A percentile compares a stretch with the other conserved stretches of the same genome.
Conservation (phyloP, 1,140 invertebrate genomes). For the Galleria mellonella region DNA sequence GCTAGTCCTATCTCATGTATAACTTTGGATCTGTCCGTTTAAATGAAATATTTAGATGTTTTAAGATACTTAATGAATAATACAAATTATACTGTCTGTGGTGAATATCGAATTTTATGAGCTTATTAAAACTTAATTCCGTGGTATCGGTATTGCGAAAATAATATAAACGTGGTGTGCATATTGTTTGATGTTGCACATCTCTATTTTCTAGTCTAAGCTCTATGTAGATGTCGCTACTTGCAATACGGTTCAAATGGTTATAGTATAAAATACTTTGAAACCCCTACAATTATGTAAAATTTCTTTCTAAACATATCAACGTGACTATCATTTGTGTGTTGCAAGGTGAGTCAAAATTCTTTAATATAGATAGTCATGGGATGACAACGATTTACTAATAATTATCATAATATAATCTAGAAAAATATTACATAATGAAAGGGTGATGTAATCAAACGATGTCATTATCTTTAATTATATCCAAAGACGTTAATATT, state of each 20-base stretch:
- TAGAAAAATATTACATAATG: no score
- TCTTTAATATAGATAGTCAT: no score
- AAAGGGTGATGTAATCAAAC: no score
- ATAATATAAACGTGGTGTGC: slow-evolving; percentile 25
- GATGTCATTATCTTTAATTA: no score
- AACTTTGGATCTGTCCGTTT: slow-evolving; percentile 61
- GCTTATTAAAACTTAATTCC: slow-evolving; percentile 69
- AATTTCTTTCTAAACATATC: no score
- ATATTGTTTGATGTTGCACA: slow-evolving; percentile 42
- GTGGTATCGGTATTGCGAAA: slow-evolving; percentile 37
- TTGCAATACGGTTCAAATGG: no score
- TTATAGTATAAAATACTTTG: no score
- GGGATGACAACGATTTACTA: no score
- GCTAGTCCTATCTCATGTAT: slow-evolving; percentile 56
- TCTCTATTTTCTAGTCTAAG: slow-evolving; percentile 18
- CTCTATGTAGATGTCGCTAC: not conserved
- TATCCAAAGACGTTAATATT: not conserved
- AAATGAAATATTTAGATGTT: slow-evolving; percentile 37
- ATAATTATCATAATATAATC: no score
- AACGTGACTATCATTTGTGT: no score
- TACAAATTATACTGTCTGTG: slow-evolving; percentile 64
- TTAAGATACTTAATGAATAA: slow-evolving; percentile 40
- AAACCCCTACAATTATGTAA: no score
- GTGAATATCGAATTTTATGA: slow-evolving; percentile 69
- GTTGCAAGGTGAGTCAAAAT: no score